These are phyloP conservation scores for Glandiceps talaboti DNA, from an alignment of 53 echinoderm and acorn worm genomes.

Conservation along the genomic window DNA sequence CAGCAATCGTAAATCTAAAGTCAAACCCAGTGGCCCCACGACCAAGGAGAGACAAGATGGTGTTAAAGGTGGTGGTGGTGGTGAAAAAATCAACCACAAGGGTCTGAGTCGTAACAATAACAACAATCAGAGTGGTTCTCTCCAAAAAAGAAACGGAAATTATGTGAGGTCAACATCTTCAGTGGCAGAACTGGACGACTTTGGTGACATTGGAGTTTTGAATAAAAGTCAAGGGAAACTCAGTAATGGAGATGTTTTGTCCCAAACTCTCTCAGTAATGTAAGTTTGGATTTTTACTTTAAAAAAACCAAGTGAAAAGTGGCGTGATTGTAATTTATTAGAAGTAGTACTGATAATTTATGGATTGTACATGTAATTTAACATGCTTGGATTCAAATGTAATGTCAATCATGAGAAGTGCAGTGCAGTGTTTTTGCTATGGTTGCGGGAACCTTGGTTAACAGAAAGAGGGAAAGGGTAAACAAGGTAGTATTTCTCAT, in stretches of 20 bases:
- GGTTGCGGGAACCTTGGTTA: too few species aligned
- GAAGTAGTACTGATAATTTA: too few species aligned
- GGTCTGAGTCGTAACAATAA: background rate
- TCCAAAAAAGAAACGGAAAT: slow-evolving; percentile 35
- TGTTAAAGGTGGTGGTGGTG: background rate
- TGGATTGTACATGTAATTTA: too few species aligned
- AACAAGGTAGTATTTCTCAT: too few species aligned
- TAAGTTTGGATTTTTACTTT: too few species aligned
- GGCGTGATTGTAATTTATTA: too few species aligned
- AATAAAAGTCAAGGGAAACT: background rate
- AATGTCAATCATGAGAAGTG: too few species aligned
- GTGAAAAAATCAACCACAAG: background rate
- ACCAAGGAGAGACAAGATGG: background rate
- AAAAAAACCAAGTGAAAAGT: too few species aligned
- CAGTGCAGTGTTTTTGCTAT: too few species aligned
- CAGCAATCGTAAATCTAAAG: slow-evolving; percentile 50
- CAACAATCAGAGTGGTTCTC: slow-evolving; percentile 12
- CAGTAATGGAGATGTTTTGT: background rate
- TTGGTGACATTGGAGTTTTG: slow-evolving; percentile 11
- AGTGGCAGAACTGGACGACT: slow-evolving; percentile 7
- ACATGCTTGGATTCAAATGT: too few species aligned
- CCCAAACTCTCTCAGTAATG: background rate
- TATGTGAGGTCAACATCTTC: slow-evolving; percentile 17
- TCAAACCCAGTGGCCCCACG: background rate
- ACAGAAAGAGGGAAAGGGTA: too few species aligned